Evolutionary conservation across 2,888 invertebrate genomes (phyloP).

Genomic region (Plebejus anna): DNA sequence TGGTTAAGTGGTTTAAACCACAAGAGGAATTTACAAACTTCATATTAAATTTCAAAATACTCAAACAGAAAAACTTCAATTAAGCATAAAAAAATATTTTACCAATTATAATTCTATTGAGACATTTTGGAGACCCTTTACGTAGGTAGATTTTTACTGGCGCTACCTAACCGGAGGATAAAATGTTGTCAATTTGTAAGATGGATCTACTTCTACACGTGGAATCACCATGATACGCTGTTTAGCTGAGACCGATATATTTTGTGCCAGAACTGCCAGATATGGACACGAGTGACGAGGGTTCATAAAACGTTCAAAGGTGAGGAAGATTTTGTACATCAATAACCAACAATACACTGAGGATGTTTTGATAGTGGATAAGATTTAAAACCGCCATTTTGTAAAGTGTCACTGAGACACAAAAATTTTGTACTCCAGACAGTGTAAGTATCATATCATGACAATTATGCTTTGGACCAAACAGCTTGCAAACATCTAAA

Average conservation of each 20-base stretch:
- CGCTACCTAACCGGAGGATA: not conserved
- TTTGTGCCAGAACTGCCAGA: not conserved
- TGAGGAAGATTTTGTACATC: not conserved
- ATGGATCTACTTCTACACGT: not conserved
- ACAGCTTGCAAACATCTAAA: too few species aligned
- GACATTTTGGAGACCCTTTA: too few species aligned
- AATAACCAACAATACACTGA: not conserved
- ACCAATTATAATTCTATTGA: too few species aligned
- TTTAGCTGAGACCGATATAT: constrained; percentile 8
- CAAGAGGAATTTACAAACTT: too few species aligned
- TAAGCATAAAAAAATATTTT: too few species aligned
- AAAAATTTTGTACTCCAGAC: too few species aligned
- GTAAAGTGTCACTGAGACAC: not conserved
- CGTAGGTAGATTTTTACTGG: not conserved
- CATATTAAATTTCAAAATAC: too few species aligned
- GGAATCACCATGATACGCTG: not conserved
- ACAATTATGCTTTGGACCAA: too few species aligned
- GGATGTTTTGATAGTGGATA: not conserved
- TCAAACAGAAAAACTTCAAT: too few species aligned
- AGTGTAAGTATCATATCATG: not conserved
- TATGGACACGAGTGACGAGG: not conserved
- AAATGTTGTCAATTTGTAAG: constrained; percentile 13
- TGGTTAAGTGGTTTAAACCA: too few species aligned
- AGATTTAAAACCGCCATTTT: not conserved
- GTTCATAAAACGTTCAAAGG: not conserved